Evolutionary conservation across 37 sponge, comb jelly and placozoan genomes (phyloP).

Genomic region (Halisarca cf. caerulea): DNA sequence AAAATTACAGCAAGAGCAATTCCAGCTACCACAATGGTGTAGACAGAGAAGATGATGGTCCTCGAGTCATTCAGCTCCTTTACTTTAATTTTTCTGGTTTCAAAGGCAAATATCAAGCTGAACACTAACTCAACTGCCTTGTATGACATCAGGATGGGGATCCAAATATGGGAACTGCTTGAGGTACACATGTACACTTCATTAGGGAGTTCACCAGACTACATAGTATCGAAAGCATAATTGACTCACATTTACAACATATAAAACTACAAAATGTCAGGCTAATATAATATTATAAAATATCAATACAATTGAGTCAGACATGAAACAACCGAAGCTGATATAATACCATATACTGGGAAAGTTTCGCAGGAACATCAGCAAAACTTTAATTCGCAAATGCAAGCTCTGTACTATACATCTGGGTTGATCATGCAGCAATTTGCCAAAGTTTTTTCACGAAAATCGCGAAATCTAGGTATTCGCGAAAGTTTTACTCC

Average conservation of each 20-base stretch:
- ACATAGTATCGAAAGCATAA: background rate
- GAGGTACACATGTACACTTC: slow-evolving; percentile 4
- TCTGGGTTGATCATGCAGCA: too few species aligned
- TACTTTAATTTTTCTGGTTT: slow-evolving; percentile 59
- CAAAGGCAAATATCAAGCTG: slow-evolving; percentile 64
- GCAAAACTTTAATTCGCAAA: too few species aligned
- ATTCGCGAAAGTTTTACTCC: too few species aligned
- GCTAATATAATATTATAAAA: too few species aligned
- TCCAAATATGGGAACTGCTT: background rate
- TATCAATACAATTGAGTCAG: too few species aligned
- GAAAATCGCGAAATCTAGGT: too few species aligned
- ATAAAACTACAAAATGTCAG: too few species aligned
- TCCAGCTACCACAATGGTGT: slow-evolving; percentile 49
- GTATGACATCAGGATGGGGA: slow-evolving; percentile 41
- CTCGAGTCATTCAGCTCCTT: slow-evolving; percentile 62
- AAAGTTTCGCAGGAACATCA: too few species aligned
- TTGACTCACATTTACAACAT: background rate
- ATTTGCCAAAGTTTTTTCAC: too few species aligned
- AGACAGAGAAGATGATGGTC: slow-evolving; percentile 56
- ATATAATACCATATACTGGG: too few species aligned
- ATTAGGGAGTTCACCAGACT: background rate
- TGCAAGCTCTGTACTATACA: too few species aligned
- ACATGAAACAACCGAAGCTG: too few species aligned
- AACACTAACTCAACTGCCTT: slow-evolving; percentile 47
- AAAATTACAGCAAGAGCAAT: slow-evolving; percentile 48